Percentiles rank a stretch among this genome's conserved stretches.
These are phyloP conservation scores for Styela clava DNA, from an alignment of 23 tunicate genomes.

Conservation along the genomic window DNA sequence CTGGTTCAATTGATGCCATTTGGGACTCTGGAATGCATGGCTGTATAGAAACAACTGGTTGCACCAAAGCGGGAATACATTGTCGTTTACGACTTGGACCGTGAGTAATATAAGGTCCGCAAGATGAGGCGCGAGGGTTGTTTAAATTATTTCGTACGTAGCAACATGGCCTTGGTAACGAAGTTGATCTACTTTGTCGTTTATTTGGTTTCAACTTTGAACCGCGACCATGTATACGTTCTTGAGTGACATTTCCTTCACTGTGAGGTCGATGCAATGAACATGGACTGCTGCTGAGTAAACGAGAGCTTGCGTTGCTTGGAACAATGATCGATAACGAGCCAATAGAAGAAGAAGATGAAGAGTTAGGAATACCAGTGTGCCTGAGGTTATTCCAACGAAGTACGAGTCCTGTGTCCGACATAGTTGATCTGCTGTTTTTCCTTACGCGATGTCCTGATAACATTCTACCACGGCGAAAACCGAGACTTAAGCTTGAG, in stretches of 20 bases:
- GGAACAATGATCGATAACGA: slow-evolving; percentile 1
- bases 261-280: background rate
- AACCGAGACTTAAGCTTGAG: slow-evolving; percentile 43
- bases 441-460: slow-evolving; percentile 17
- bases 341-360: slow-evolving; percentile 25
- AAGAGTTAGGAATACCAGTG: slow-evolving; percentile 21
- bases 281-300: background rate
- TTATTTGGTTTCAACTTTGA: background rate
- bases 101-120: slow-evolving; percentile 23
- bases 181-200: slow-evolving; percentile 23
- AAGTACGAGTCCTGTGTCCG: slow-evolving; percentile 76
- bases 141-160: slow-evolving; percentile 19
- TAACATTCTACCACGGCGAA: slow-evolving; percentile 27
- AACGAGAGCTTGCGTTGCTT: background rate
- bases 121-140: slow-evolving; percentile 16
- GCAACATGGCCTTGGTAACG: slow-evolving; percentile 22
- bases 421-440: slow-evolving; percentile 70
- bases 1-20: slow-evolving; percentile 1
- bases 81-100: slow-evolving; percentile 3
- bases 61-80: background rate
- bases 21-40: slow-evolving; percentile 33
- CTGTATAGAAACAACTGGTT: slow-evolving; percentile 17
- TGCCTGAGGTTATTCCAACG: slow-evolving; percentile 32
- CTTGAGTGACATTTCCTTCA: slow-evolving; percentile 15
- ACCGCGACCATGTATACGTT: background rate